Evolutionary conservation across 1,140 invertebrate species (phyloP), one percentile per base, ranked within the genome.

Genomic region (Trachymyrmex septentrionalis): DNA sequence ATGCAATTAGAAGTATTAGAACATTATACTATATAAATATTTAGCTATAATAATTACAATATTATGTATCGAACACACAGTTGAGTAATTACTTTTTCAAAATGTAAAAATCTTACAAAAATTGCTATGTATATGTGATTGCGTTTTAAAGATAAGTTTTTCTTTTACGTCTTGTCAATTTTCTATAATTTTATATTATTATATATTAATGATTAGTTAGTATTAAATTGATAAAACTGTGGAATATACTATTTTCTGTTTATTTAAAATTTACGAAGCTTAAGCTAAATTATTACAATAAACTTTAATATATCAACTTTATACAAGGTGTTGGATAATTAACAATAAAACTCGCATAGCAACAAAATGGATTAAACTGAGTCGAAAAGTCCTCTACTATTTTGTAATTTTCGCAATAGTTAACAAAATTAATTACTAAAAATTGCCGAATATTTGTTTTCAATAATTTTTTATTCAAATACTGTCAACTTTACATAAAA

Each of bases 221-320:
- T 21, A 48, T 71, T 50, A 72, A 72, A 72, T 50, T 72, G 16
- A 50, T 72, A 72, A 72, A 48, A 48, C 3, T 38, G 2, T 3
- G n/a, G 27, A 73, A 14, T 24, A 24, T 72, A n/a, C 10, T 57
- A 73, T 24, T 55, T 44, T 0, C 14, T 44, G 12, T 75, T 59
- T 44, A 7, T 75, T 61, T 3, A 2, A 19, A 59, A 24, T 76
- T 34, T 59, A 14, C 7, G 21, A 44, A 27, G 14, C 30, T 61
- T 24, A 59, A 76, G 0, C 3, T 76, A 57, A 21, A 2, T 14
- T 34, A 34, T 66, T 19, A 38, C 7, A n/a, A n/a, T 14, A 34
- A 66, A 34, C 10, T 61, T 59, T 59, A 19, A 14, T 19, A 9
- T 19, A 21, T 6, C 38, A 21, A 38, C 16, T 7, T 5, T 44